A percentile compares a stretch with the other conserved stretches of the same genome.
Conservation (phyloP, 2,113 vertebrate genomes). For the Lamprologus ornatipinnis region DNA sequence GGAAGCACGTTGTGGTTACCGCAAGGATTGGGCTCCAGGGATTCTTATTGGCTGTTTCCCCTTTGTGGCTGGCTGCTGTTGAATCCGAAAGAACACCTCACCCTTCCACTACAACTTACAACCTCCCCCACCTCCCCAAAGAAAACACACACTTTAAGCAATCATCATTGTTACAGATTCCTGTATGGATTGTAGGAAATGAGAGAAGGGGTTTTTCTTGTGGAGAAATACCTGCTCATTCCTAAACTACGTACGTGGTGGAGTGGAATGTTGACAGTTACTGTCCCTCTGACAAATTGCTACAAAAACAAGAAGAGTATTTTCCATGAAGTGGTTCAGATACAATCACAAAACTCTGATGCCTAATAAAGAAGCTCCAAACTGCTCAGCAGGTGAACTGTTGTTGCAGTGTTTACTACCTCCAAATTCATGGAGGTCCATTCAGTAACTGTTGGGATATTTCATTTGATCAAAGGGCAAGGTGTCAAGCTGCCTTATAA, state of each 20-base stretch:
- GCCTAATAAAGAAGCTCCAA: neutral
- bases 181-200: constrained; percentile 1
- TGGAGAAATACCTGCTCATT: constrained; percentile 17
- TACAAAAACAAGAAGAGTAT: neutral
- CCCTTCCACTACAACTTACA: neutral
- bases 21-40: constrained; percentile 29
- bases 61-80: constrained; percentile 31
- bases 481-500: neutral
- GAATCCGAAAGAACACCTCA: neutral
- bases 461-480: neutral
- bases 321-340: neutral
- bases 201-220: constrained; percentile 2
- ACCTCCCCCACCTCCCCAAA: neutral
- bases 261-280: neutral
- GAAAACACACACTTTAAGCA: constrained; percentile 3
- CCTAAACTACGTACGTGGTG: neutral
- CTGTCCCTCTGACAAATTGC: neutral
- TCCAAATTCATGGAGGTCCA: neutral
- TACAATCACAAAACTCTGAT: neutral
- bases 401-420: neutral
- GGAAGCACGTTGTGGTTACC: constrained; percentile 28
- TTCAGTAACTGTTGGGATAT: neutral
- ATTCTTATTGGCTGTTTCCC: constrained; percentile 37
- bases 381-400: neutral
- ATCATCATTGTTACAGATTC: constrained; percentile 10